Conservation (phyloP, 2,113 vertebrate genomes). For the Oryzias celebensis region DNA sequence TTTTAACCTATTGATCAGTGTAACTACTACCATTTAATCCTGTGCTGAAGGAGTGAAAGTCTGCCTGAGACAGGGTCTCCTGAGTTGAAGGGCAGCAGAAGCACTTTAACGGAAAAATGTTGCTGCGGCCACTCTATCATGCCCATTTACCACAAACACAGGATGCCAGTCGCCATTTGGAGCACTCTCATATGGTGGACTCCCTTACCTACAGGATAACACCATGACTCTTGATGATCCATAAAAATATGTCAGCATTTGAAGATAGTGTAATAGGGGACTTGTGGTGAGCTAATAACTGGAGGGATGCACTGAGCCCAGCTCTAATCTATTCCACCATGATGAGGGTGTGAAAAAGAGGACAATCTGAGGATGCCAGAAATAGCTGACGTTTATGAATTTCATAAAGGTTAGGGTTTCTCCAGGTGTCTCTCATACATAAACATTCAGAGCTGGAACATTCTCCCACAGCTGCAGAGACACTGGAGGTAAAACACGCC, state of each 20-base stretch:
- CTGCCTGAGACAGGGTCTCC: slow-evolving; percentile 78
- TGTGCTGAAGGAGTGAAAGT: slow-evolving; percentile 92
- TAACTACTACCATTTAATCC: slow-evolving; percentile 99
- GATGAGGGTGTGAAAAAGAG: slow-evolving; percentile 57
- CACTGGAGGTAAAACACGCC: slow-evolving; percentile 71
- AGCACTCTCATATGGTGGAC: slow-evolving; percentile 59
- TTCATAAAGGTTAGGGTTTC: slow-evolving; percentile 80
- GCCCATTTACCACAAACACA: slow-evolving; percentile 70
- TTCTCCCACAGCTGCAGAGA: slow-evolving; percentile 80
- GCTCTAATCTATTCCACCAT: slow-evolving; percentile 57
- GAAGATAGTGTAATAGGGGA: slow-evolving; percentile 50
- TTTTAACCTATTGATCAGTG: slow-evolving; percentile 99
- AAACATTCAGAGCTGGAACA: slow-evolving; percentile 73
- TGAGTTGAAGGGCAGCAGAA: slow-evolving; percentile 62
- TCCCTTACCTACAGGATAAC: slow-evolving; percentile 56
- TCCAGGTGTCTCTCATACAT: slow-evolving; percentile 80
- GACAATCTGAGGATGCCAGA: slow-evolving; percentile 69
- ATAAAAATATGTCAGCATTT: slow-evolving; percentile 55
- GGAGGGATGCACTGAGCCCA: slow-evolving; percentile 56
- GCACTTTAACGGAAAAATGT: slow-evolving; percentile 83
- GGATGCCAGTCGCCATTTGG: slow-evolving; percentile 61
- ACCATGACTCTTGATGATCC: slow-evolving; percentile 60
- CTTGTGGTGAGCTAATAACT: slow-evolving; percentile 56
- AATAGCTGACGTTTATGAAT: slow-evolving; percentile 74
- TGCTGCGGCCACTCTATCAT: slow-evolving; percentile 80